A percentile compares a stretch with the other conserved stretches of the same genome.
Conservation (phyloP, 2,113 vertebrate species). For the Eubucco bourcierii region DNA sequence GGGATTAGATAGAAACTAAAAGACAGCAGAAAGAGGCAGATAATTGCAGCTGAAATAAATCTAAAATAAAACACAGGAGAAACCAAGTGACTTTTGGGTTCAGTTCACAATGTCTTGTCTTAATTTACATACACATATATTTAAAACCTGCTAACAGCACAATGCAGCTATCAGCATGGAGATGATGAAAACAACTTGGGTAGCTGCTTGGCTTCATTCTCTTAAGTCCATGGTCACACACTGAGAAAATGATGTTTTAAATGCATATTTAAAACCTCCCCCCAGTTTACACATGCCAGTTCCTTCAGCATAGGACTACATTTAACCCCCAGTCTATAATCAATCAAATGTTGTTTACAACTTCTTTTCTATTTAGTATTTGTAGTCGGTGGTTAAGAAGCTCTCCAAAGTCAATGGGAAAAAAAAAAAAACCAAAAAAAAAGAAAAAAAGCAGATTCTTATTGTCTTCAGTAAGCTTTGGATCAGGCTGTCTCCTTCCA, state of each 20-base stretch:
- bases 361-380: not conserved
- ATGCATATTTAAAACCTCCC: not conserved
- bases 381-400: not conserved
- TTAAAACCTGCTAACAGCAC: not conserved
- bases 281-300: not conserved
- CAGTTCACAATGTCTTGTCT: not conserved
- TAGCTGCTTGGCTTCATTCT: not conserved
- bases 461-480: not conserved
- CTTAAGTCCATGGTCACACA: not conserved
- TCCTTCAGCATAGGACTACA: not conserved
- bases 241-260: not conserved
- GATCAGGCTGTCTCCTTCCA: not conserved
- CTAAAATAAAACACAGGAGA: not conserved
- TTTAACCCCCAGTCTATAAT: not conserved
- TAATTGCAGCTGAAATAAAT: not conserved
- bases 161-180: not conserved
- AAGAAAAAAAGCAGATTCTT: not conserved
- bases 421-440: not conserved
- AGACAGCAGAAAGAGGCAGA: not conserved
- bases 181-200: not conserved
- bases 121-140: not conserved
- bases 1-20: conserved; percentile 1
- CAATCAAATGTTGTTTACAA: not conserved
- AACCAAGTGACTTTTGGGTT: not conserved
- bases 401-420: conserved; percentile 2